Percentiles rank a stretch among this genome's conserved stretches.
These are phyloP conservation scores for Spea hammondii DNA, from an alignment of 2,797 vertebrate species.

Conservation along the genomic window DNA sequence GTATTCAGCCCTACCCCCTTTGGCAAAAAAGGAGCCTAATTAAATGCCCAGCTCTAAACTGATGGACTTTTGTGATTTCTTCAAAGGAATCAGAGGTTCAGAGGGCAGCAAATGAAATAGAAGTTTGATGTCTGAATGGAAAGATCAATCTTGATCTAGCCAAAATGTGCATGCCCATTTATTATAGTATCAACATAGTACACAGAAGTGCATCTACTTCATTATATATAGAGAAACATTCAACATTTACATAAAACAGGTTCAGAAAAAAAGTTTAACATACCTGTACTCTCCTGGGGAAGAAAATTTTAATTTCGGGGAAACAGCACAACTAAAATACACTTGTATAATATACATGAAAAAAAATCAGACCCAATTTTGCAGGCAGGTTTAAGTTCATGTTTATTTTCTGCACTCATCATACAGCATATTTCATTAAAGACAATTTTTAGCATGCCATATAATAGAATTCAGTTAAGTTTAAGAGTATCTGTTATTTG, in stretches of 20 bases:
- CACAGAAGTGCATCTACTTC: conserved; percentile 42
- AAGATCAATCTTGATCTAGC: conserved; percentile 15
- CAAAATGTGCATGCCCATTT: conserved; percentile 42
- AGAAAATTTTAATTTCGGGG: too few relatives aligned
- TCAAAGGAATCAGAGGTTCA: conserved; percentile 52
- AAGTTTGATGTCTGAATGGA: conserved; percentile 22
- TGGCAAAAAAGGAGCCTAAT: conserved; percentile 29
- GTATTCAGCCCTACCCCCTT: conserved; percentile 44
- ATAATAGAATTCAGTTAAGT: too few relatives aligned
- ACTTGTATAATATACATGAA: too few relatives aligned
- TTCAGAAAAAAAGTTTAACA: too few relatives aligned
- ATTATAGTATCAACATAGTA: conserved; percentile 54
- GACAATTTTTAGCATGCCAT: too few relatives aligned
- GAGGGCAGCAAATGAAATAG: conserved; percentile 27
- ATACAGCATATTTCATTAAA: too few relatives aligned
- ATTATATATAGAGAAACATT: conserved; percentile 32
- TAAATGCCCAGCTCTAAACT: conserved; percentile 39
- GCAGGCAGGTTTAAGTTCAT: too few relatives aligned
- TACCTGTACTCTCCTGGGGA: too few relatives aligned
- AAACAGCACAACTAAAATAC: too few relatives aligned
- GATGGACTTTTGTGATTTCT: conserved; percentile 45
- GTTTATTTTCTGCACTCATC: too few relatives aligned
- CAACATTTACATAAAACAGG: not conserved
- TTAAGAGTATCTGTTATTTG: too few relatives aligned
- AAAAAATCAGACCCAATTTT: too few relatives aligned